Conservation (phyloP, 1,140 invertebrate species). For the Magallana gigas region DNA sequence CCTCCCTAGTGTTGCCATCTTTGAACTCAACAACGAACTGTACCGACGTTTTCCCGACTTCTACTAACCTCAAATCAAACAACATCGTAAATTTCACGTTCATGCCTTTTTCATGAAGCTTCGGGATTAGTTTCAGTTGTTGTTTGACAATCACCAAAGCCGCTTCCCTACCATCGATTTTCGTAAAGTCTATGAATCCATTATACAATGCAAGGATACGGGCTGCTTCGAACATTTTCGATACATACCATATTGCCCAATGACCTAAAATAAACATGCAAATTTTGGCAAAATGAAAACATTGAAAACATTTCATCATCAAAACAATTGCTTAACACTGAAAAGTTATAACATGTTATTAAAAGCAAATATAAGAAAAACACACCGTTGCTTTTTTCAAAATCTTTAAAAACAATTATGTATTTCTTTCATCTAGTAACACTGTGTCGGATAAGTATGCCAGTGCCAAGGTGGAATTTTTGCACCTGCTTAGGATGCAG, state of each 20-base stretch:
- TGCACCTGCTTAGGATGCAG: too few species aligned
- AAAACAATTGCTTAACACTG: too few species aligned
- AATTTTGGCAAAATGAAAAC: neutral
- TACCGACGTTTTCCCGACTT: constrained; percentile 46
- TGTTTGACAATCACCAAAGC: constrained; percentile 50
- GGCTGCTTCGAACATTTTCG: constrained; percentile 49
- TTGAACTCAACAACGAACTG: constrained; percentile 22
- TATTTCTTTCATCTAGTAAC: too few species aligned
- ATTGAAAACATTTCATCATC: neutral
- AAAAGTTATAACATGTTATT: too few species aligned
- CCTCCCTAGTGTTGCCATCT: constrained; percentile 40
- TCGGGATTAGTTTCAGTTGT: constrained; percentile 33
- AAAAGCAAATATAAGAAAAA: too few species aligned
- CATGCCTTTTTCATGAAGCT: constrained; percentile 34
- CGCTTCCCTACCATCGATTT: constrained; percentile 9
- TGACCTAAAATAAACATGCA: constrained; percentile 31
- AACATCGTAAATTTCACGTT: constrained; percentile 21
- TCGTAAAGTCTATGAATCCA: constrained; percentile 21
- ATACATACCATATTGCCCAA: constrained; percentile 41
- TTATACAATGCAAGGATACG: constrained; percentile 23
- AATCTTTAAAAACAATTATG: too few species aligned
- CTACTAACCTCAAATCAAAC: constrained; percentile 40
- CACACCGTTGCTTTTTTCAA: too few species aligned
- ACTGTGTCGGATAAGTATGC: too few species aligned
- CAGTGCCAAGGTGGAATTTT: too few species aligned